Evolutionary conservation across 1,140 invertebrate species (phyloP).

Genomic region (Drosophila sproati): DNA sequence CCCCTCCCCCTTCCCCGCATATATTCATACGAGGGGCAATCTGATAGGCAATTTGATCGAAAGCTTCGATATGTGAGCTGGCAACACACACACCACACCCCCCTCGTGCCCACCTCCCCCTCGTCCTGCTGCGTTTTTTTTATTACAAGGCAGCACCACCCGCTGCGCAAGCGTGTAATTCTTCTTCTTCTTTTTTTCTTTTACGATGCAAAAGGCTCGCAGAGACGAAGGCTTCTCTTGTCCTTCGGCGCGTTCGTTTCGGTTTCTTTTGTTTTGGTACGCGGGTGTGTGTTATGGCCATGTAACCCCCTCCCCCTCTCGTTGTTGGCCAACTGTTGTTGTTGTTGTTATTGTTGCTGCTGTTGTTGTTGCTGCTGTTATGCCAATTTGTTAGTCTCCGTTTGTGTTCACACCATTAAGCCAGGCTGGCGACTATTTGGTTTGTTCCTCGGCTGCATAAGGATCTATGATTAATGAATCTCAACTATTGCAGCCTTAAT

Average conservation of each 20-base stretch:
- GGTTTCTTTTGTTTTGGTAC: slow-evolving; percentile 36
- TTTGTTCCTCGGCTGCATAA: slow-evolving; percentile 40
- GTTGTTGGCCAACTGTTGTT: slow-evolving; percentile 12
- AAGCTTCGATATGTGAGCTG: slow-evolving; percentile 73
- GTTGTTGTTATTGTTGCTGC: not conserved
- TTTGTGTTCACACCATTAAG: slow-evolving; percentile 78
- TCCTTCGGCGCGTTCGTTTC: slow-evolving; percentile 35
- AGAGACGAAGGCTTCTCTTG: slow-evolving; percentile 7
- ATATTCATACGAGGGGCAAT: slow-evolving; percentile 19
- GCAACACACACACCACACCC: slow-evolving; percentile 5
- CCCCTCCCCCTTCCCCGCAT: no score
- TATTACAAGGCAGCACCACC: slow-evolving; percentile 72
- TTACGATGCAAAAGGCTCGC: slow-evolving; percentile 20
- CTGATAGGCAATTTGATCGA: slow-evolving; percentile 76
- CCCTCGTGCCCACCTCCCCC: not conserved
- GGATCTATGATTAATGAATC: slow-evolving; percentile 79
- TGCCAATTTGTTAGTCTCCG: slow-evolving; percentile 65
- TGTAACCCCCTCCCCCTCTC: no score
- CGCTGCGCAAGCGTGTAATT: slow-evolving; percentile 76
- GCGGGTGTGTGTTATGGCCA: slow-evolving; percentile 24
- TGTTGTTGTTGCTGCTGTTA: slow-evolving; percentile 1
- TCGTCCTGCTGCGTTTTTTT: slow-evolving; percentile 58
- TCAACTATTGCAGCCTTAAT: slow-evolving; percentile 64
- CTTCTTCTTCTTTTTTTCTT: slow-evolving; percentile 47
- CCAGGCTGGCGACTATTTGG: slow-evolving; percentile 49